These are phyloP conservation scores for Phymorhynchus buccinoides DNA, from an alignment of 1,140 invertebrate species.

Conservation along the genomic window DNA sequence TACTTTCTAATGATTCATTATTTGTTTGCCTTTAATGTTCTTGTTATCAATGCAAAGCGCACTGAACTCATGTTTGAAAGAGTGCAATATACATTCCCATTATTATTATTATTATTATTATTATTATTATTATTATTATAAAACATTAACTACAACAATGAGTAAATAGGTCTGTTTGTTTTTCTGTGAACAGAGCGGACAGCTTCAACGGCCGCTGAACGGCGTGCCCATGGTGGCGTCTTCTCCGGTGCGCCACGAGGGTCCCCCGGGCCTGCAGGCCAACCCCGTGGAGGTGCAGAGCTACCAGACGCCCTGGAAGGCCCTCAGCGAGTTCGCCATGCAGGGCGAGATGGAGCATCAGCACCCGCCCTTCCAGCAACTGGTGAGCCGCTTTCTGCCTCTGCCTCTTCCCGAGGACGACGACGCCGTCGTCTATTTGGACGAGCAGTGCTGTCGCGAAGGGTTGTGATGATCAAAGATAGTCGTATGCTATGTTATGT, in stretches of 20 bases:
- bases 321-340: slow-evolving; percentile 93
- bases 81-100: no score
- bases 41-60: no score
- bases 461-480: background rate
- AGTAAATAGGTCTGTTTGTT: slow-evolving; percentile 26
- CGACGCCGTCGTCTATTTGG: slow-evolving; percentile 56
- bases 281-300: slow-evolving; percentile 87
- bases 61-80: no score
- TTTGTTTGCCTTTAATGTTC: background rate
- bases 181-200: slow-evolving; percentile 74
- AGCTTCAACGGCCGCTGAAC: slow-evolving; percentile 83
- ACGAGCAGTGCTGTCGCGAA: slow-evolving; percentile 45
- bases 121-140: background rate
- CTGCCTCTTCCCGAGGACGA: slow-evolving; percentile 50
- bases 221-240: slow-evolving; percentile 97
- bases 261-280: slow-evolving; percentile 62
- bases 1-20: background rate
- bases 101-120: no score
- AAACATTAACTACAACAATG: background rate
- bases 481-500: no score
- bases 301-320: slow-evolving; percentile 97
- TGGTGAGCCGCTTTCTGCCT: slow-evolving; percentile 80
- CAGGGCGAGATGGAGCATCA: slow-evolving; percentile 91
- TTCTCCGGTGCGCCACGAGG: slow-evolving; percentile 92
- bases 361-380: slow-evolving; percentile 93